These are phyloP conservation scores for Chondrosia reniformis DNA, from an alignment of 37 sponge, comb jelly and placozoan genomes.

Conservation along the genomic window DNA sequence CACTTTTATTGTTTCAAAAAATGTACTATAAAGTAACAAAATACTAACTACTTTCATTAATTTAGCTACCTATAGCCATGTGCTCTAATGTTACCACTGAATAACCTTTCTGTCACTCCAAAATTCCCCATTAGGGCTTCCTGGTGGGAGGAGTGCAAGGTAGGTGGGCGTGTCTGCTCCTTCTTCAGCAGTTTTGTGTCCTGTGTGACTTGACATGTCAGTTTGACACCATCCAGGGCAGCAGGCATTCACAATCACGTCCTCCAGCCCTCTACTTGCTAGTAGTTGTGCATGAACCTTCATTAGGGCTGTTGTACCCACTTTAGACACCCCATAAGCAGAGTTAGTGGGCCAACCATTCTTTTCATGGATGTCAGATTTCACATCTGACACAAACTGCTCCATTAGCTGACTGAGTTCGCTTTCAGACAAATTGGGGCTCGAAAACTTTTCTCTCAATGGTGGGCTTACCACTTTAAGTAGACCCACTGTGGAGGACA, in stretches of 20 bases:
- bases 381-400: slow-evolving; percentile 66
- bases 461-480: slow-evolving; percentile 14
- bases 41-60: no score
- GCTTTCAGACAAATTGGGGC: slow-evolving; percentile 53
- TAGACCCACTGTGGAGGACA: slow-evolving; percentile 48
- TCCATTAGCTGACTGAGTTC: slow-evolving; percentile 60
- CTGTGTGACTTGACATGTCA: slow-evolving; percentile 74
- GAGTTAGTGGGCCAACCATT: slow-evolving; percentile 60
- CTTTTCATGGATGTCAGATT: slow-evolving; percentile 29
- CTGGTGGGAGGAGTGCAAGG: slow-evolving; percentile 60
- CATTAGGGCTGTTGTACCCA: slow-evolving; percentile 55
- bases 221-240: slow-evolving; percentile 71
- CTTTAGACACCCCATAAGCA: slow-evolving; percentile 51
- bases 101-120: slow-evolving; percentile 50
- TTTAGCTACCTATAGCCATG: no score
- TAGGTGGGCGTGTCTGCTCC: slow-evolving; percentile 82
- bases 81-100: slow-evolving; percentile 66
- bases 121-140: slow-evolving; percentile 70
- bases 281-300: slow-evolving; percentile 38
- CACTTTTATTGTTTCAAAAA: no score
- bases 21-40: no score
- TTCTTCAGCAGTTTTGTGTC: slow-evolving; percentile 64
- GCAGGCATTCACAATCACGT: slow-evolving; percentile 62
- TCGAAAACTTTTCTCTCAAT: slow-evolving; percentile 26
- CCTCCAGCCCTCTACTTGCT: slow-evolving; percentile 33